Percentiles rank a stretch among this genome's conserved stretches.
Conservation (phyloP, 2,888 invertebrate genomes). For the Caradrina clavipalpis region DNA sequence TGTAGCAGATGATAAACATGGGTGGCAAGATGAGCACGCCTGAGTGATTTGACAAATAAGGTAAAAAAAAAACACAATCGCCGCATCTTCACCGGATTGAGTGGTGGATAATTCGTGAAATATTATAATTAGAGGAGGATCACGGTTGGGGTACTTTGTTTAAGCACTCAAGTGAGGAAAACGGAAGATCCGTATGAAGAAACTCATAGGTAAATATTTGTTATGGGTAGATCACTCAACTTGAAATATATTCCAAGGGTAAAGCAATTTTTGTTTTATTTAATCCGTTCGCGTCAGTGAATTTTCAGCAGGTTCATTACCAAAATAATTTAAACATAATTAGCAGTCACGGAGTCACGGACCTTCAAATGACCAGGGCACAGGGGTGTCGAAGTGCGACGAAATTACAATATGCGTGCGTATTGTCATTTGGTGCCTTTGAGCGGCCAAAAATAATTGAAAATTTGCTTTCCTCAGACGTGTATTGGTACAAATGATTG, state of each 20-base stretch:
- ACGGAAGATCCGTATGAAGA: conserved; percentile 10
- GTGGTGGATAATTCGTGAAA: not conserved
- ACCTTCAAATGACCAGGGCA: not conserved
- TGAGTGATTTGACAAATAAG: conserved; percentile 1
- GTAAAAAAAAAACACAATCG: not conserved
- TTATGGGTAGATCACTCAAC: not conserved
- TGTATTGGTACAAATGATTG: too few species aligned
- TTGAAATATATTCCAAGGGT: conserved; percentile 2
- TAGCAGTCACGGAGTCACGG: not conserved
- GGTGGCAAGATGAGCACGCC: not conserved
- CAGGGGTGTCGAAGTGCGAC: too few species aligned
- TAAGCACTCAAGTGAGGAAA: not conserved
- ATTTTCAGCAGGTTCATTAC: not conserved
- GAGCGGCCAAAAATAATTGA: not conserved
- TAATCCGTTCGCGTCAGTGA: not conserved
- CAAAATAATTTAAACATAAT: not conserved
- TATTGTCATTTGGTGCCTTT: not conserved
- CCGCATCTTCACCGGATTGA: too few species aligned
- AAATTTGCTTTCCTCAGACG: not conserved
- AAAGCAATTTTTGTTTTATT: not conserved
- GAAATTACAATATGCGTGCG: too few species aligned
- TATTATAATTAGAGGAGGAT: not conserved
- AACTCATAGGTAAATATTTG: not conserved
- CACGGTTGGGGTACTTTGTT: conserved; percentile 1
- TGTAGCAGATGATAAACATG: not conserved